Percentiles rank a stretch among this genome's conserved stretches.
phyloP scores from a whole-genome alignment of 2,113 vertebrate genomes.

The Laticauda colubrina region DNA sequence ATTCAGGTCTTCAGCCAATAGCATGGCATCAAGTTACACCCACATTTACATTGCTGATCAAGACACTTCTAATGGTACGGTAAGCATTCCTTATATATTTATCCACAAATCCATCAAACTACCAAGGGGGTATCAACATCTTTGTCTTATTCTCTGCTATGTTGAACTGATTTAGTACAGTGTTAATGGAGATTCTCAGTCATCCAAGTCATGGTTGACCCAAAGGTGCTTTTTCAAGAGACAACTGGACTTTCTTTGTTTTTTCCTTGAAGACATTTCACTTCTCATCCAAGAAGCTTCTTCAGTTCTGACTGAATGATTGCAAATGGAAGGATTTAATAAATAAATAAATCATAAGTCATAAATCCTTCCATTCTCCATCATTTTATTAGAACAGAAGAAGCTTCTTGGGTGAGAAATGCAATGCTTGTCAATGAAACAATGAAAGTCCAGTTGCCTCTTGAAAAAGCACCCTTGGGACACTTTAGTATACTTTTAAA shows the following conservation, averaged over 20 bases:
- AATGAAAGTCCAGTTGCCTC: not conserved
- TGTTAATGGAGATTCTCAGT: not conserved
- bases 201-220: not conserved
- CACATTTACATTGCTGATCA: not conserved
- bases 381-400: not conserved
- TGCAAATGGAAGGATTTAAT: not conserved
- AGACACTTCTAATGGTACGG: not conserved
- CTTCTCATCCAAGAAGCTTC: not conserved
- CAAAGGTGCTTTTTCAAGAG: not conserved
- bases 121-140: not conserved
- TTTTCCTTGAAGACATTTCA: not conserved
- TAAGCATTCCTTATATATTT: not conserved
- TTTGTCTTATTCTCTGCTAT: not conserved
- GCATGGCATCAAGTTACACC: not conserved
- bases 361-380: not conserved
- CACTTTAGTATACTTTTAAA: not conserved
- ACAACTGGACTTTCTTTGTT: not conserved
- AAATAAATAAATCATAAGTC: too few relatives aligned
- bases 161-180: not conserved
- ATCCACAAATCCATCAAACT: not conserved
- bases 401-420: not conserved
- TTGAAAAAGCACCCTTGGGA: not conserved
- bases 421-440: not conserved
- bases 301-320: not conserved
- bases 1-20: not conserved